These are phyloP conservation scores for Leucoma salicis DNA, from an alignment of 2,888 invertebrate genomes.

Conservation along the genomic window DNA sequence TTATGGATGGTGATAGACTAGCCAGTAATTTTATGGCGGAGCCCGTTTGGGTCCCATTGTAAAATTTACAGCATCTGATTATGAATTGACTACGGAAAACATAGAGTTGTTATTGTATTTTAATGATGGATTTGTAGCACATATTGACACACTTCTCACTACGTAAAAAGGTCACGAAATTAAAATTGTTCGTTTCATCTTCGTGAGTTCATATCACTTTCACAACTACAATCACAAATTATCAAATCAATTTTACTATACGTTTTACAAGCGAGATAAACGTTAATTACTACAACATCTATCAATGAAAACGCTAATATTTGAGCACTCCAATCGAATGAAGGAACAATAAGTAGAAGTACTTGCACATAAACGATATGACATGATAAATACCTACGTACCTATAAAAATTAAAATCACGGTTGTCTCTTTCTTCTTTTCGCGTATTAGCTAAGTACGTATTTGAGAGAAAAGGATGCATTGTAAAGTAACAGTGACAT, in stretches of 20 bases:
- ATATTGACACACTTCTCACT: conserved; percentile 58
- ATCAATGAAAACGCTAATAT: conserved; percentile 50
- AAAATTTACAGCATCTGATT: conserved; percentile 54
- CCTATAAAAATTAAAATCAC: conserved; percentile 32
- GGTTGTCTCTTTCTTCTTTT: conserved; percentile 38
- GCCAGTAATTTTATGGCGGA: conserved; percentile 74
- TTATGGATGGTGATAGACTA: conserved; percentile 60
- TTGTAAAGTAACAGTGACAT: conserved; percentile 21
- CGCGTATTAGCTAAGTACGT: conserved; percentile 22
- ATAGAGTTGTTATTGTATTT: conserved; percentile 45
- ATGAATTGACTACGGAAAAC: conserved; percentile 55
- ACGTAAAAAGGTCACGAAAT: conserved; percentile 70
- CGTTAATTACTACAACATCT: conserved; percentile 26
- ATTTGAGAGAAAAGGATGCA: conserved; percentile 33
- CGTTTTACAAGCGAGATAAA: conserved; percentile 20
- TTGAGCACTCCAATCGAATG: conserved; percentile 69
- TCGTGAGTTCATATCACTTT: conserved; percentile 38
- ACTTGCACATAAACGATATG: conserved; percentile 33
- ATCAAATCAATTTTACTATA: conserved; percentile 16
- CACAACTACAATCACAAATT: conserved; percentile 34
- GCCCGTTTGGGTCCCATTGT: conserved; percentile 76
- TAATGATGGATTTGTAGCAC: conserved; percentile 50
- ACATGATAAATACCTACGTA: conserved; percentile 31
- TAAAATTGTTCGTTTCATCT: conserved; percentile 60
- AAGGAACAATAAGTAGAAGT: conserved; percentile 50